A percentile compares a stretch with the other conserved stretches of the same genome.
Evolutionary conservation across 2,888 invertebrate genomes (phyloP).

Genomic region (Dasypogon diadema): DNA sequence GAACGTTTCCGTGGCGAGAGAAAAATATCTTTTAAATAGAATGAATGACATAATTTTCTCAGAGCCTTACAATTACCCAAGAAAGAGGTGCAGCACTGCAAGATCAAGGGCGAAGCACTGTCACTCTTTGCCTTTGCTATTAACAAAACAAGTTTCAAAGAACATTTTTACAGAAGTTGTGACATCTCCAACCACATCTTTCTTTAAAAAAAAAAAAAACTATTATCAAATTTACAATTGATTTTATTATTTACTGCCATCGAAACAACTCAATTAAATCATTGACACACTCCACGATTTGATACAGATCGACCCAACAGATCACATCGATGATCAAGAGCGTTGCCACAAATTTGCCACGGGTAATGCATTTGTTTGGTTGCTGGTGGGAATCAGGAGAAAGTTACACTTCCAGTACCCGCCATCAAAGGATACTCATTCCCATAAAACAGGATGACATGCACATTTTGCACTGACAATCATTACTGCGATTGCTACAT

Average conservation of each 20-base stretch:
- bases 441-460: constrained; percentile 17
- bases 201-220: too few species aligned
- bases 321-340: neutral
- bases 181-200: too few species aligned
- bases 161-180: too few species aligned
- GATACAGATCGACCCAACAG: constrained; percentile 29
- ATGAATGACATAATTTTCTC: too few species aligned
- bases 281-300: constrained; percentile 26
- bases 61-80: too few species aligned
- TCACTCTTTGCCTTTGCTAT: too few species aligned
- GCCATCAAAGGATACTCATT: neutral
- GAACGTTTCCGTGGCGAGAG: too few species aligned
- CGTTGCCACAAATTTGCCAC: constrained; percentile 11
- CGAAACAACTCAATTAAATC: constrained; percentile 5
- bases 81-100: too few species aligned
- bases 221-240: too few species aligned
- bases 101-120: too few species aligned
- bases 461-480: constrained; percentile 34
- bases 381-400: constrained; percentile 29
- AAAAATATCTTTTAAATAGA: too few species aligned
- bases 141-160: too few species aligned
- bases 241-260: neutral
- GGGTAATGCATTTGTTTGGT: constrained; percentile 22
- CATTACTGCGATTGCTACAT: neutral
- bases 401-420: neutral